phyloP scores from a whole-genome alignment of 1,140 invertebrate genomes.

The Chelonus insularis region DNA sequence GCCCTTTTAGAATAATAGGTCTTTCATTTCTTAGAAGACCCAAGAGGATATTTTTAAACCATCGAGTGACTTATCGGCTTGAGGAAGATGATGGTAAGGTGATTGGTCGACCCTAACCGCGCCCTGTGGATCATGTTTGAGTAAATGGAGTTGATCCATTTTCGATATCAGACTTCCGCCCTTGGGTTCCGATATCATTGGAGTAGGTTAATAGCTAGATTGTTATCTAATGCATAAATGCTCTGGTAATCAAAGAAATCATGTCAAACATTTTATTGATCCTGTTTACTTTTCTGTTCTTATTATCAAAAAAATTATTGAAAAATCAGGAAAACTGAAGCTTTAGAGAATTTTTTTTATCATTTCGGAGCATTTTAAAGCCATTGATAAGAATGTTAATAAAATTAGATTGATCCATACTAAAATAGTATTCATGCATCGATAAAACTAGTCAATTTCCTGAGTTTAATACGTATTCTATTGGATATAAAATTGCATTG shows the following conservation, averaged over 20 bases:
- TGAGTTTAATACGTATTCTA: too few species aligned
- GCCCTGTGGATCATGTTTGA: background rate
- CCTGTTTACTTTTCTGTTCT: too few species aligned
- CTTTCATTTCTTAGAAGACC: background rate
- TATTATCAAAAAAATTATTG: too few species aligned
- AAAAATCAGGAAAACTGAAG: too few species aligned
- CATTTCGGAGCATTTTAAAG: too few species aligned
- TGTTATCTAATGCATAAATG: conserved; percentile 14
- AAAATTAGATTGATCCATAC: too few species aligned
- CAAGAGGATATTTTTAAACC: conserved; percentile 5
- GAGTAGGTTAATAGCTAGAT: conserved; percentile 10
- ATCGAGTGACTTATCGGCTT: conserved; percentile 1
- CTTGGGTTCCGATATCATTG: background rate
- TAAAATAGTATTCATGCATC: too few species aligned
- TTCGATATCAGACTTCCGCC: conserved; percentile 6
- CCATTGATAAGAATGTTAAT: too few species aligned
- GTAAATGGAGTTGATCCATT: conserved; percentile 21
- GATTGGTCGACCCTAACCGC: conserved; percentile 16
- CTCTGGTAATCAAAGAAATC: background rate
- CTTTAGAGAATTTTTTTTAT: too few species aligned
- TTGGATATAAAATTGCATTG: too few species aligned
- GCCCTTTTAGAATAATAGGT: background rate
- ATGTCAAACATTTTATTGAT: too few species aligned
- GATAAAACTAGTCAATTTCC: too few species aligned
- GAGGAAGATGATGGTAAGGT: conserved; percentile 10